Evolutionary conservation across 2,888 invertebrate species (phyloP), one percentile per base, ranked within the genome.

Genomic region (Phengaris alcon): DNA sequence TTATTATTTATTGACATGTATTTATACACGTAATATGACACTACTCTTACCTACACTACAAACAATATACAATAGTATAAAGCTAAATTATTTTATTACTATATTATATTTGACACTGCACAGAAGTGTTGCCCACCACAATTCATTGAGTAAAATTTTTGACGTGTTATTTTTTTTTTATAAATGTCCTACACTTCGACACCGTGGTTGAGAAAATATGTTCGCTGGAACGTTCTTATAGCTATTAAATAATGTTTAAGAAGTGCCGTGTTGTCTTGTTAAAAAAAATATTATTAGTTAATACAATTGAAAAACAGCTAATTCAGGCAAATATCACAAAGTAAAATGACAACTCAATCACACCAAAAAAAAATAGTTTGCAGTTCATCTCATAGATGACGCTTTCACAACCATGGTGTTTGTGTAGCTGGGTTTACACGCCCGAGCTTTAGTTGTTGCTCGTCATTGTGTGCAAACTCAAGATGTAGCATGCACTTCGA

Each of bases 401-500:
- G 35, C 35, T 64, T 22, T 64, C 12, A 44, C 64, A 64, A 64
- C 22, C 64, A 7, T 35, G 64, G 12, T 35, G 13, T 6, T 64
- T 12, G 64, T 44, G 35, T 35, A 64, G 64, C 13, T 35, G 35
- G 64, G 48, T 15, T 46, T 55, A 68, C 51, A 68, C 84, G 84
- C 80, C 84, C 87, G 89, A 85, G 86, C 87, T 86, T 87, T 89
- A 80, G 85, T 84, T 90, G 90, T 90, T 87, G 90, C 88, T 88
- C 87, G 84, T 86, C 12, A 87, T 91, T 92, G 92, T 92, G 92
- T 93, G 92, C 92, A 93, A 88, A 90, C 90, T 91, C 89, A 90
- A 88, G 91, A 93, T 91, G 92, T 91, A 86, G 90, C 90, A 91
- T 91, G 91, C 84, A 77, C 81, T 78, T 78, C 81, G 84, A 52